Conservation (phyloP, 2,888 invertebrate species). For the Microctonus aethiopoides region DNA sequence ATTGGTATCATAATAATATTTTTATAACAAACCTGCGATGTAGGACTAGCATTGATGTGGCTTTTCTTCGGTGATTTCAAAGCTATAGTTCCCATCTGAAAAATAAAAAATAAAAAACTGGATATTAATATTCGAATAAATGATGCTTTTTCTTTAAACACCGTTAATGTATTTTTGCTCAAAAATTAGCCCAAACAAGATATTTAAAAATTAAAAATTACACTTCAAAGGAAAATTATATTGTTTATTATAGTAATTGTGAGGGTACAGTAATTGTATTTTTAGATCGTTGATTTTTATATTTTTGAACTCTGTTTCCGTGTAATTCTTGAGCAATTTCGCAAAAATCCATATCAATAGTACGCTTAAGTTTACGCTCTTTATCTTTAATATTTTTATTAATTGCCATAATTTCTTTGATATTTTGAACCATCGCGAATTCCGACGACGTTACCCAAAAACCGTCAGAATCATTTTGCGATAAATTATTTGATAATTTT, state of each 20-base stretch:
- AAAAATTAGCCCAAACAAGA: not conserved
- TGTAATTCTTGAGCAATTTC: slow-evolving; percentile 36
- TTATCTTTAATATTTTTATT: slow-evolving; percentile 32
- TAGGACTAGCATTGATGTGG: not conserved
- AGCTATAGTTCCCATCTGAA: not conserved
- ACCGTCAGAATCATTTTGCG: slow-evolving; percentile 26
- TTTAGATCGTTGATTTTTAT: slow-evolving; percentile 37
- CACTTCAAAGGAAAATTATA: not conserved
- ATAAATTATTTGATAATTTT: not conserved
- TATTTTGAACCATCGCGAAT: slow-evolving; percentile 24
- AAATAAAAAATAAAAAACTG: not conserved
- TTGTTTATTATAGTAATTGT: not conserved
- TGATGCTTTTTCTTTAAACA: not conserved
- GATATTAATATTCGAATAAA: not conserved
- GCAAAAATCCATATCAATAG: slow-evolving; percentile 46
- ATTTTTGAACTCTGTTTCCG: not conserved
- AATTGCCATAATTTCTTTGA: slow-evolving; percentile 7
- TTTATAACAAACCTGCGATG: not conserved
- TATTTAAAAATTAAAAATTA: not conserved
- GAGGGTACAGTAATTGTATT: slow-evolving; percentile 28
- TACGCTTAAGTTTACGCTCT: slow-evolving; percentile 29
- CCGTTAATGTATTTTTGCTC: not conserved
- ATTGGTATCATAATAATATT: not conserved
- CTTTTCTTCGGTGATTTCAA: not conserved
- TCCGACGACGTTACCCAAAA: not conserved